Evolutionary conservation across 2,797 vertebrate species (phyloP), one percentile per base, ranked within the genome.

Genomic region (Cuniculus paca): DNA sequence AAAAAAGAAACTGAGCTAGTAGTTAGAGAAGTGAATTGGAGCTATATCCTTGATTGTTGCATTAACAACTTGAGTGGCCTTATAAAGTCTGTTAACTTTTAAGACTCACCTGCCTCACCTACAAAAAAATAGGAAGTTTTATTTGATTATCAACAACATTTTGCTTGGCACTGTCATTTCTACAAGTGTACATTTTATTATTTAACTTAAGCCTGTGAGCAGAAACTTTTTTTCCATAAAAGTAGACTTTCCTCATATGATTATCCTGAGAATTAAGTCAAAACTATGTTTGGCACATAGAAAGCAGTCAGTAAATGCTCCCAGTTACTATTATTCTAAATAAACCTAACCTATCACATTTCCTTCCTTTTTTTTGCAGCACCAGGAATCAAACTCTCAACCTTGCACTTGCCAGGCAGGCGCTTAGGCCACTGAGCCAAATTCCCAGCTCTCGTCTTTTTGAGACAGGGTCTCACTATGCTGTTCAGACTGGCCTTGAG

Each of bases 111-210:
- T 93, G 65, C 34, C 4, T 96, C 39, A 79, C 58, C 12, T 94
- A 20, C 84, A 74, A 96, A 95, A 95, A 75, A 86, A 90, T 28
- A 48, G 42, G 31, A 90, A 56, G 11, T 88, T 91, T 85, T 65
- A 85, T n/a, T 31, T 94, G 26, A 78, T 74, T 88, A 28, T 58
- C 81, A 85, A 72, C 14, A 91, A 50, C 22, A 78, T 58, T 91
- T 93, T 93, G n/a, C 45, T 91, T 80, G 78, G 20, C 24, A 52
- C 68, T 82, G 65, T 48, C 56, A 74, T 75, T 79, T 79, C 56
- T 74, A 24, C 34, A 80, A 56, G 42, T 95, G 8, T 72, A 54
- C 36, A 65, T 80, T 56, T 52, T 1, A 56, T 84, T 45, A 0
- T 82, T 88, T 70, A n/a, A 42, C 75, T 87, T 89, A 75, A 92